Conservation (phyloP, 2,888 invertebrate species). For the Parnassius glacialis region DNA sequence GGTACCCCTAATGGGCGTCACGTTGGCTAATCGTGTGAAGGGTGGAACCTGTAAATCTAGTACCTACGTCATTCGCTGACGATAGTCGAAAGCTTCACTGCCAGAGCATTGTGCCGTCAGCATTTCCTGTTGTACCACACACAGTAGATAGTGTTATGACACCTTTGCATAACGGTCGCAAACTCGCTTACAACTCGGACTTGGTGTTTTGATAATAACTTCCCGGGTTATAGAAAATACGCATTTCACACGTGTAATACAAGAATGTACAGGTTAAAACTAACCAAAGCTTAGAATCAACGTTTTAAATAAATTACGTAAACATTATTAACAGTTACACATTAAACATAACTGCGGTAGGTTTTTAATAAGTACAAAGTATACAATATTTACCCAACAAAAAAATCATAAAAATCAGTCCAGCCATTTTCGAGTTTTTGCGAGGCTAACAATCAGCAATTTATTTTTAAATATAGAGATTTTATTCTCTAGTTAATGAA, state of each 20-base stretch:
- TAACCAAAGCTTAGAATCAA: too few relatives aligned
- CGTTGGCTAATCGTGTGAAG: background rate
- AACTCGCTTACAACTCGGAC: conserved; percentile 6
- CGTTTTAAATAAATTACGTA: too few relatives aligned
- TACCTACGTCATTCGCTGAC: background rate
- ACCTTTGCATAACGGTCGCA: conserved; percentile 21
- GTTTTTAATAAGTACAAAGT: too few relatives aligned
- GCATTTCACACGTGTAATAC: background rate
- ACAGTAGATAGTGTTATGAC: conserved; percentile 12
- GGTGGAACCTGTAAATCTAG: background rate
- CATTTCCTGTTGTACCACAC: conserved; percentile 18
- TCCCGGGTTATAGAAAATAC: conserved; percentile 4
- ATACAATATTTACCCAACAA: too few relatives aligned
- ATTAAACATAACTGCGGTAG: too few relatives aligned
- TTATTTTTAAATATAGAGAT: too few relatives aligned
- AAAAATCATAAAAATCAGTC: too few relatives aligned
- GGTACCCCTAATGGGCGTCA: conserved; percentile 1
- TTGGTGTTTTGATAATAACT: conserved; percentile 11
- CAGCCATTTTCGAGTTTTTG: too few relatives aligned
- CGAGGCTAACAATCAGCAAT: too few relatives aligned
- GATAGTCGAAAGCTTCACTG: conserved; percentile 22
- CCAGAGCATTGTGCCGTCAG: conserved; percentile 13
- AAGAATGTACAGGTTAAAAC: background rate
- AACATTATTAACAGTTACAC: too few relatives aligned
- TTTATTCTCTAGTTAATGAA: too few relatives aligned